These are phyloP conservation scores for Lerema accius DNA, from an alignment of 1,140 invertebrate species.

Conservation along the genomic window DNA sequence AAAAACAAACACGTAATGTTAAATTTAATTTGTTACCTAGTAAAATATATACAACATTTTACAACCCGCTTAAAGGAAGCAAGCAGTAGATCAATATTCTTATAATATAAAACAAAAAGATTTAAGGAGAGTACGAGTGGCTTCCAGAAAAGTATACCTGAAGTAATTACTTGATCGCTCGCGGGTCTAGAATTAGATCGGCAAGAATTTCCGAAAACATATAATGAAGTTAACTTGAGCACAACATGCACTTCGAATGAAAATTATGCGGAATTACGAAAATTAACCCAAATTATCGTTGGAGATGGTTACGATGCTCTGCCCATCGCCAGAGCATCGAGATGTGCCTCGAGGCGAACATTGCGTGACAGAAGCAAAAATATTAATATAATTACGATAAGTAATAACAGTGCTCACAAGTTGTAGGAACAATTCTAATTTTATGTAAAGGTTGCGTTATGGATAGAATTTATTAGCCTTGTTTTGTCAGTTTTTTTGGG, in stretches of 20 bases:
- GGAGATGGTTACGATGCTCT: constrained; percentile 54
- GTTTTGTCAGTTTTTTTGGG: no score
- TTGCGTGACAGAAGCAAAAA: constrained; percentile 65
- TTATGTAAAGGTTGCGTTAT: constrained; percentile 36
- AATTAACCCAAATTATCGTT: constrained; percentile 77
- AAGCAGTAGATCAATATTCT: constrained; percentile 33
- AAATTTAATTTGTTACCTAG: no score
- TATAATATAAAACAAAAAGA: constrained; percentile 31
- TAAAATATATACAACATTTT: no score
- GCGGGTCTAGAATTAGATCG: constrained; percentile 59
- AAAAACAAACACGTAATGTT: no score
- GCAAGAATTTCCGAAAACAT: constrained; percentile 55
- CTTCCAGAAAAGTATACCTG: constrained; percentile 11
- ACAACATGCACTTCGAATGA: constrained; percentile 70
- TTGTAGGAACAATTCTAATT: constrained; percentile 50
- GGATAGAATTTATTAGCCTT: no score
- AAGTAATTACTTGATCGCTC: constrained; percentile 28
- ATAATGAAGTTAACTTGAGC: constrained; percentile 59
- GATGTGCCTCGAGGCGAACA: constrained; percentile 44
- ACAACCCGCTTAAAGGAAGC: no score
- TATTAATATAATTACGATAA: constrained; percentile 69
- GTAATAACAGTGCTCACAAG: constrained; percentile 51
- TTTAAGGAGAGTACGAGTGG: neutral
- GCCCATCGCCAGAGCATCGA: constrained; percentile 61
- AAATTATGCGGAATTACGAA: constrained; percentile 74